These are phyloP conservation scores for Chelon labrosus DNA, from an alignment of 2,797 vertebrate species.

Conservation along the genomic window DNA sequence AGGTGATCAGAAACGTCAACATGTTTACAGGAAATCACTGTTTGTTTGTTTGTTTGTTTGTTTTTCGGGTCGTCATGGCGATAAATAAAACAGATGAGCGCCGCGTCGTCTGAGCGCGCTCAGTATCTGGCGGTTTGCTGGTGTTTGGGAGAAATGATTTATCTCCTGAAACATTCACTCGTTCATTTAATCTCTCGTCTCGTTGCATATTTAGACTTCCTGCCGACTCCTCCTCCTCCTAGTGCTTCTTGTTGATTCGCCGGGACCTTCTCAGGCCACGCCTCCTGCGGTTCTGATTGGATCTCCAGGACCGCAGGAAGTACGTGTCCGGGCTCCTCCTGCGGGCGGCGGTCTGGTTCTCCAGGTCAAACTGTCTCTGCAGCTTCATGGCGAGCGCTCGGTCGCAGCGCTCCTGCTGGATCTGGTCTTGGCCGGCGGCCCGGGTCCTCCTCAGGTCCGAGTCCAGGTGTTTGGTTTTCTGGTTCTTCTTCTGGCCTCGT, in stretches of 20 bases:
- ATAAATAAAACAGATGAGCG: background rate
- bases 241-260: slow-evolving; percentile 78
- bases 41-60: no score
- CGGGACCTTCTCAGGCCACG: slow-evolving; percentile 78
- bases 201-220: slow-evolving; percentile 60
- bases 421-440: slow-evolving; percentile 51
- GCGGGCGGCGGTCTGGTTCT: slow-evolving; percentile 83
- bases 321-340: slow-evolving; percentile 88
- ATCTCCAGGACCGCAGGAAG: slow-evolving; percentile 90
- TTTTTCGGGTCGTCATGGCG: no score
- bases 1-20: no score
- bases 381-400: slow-evolving; percentile 88
- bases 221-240: slow-evolving; percentile 9
- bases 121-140: slow-evolving; percentile 42
- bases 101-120: background rate
- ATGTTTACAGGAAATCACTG: no score
- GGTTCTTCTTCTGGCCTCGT: slow-evolving; percentile 89
- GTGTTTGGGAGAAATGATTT: slow-evolving; percentile 33
- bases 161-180: slow-evolving; percentile 40
- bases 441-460: slow-evolving; percentile 82
- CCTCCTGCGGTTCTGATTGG: slow-evolving; percentile 75
- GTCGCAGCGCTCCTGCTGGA: slow-evolving; percentile 90
- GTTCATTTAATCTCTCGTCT: background rate
- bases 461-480: slow-evolving; percentile 94
- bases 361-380: slow-evolving; percentile 90